Evolutionary conservation across 2,797 vertebrate genomes (phyloP), one percentile per base, ranked within the genome.

Genomic region (Hypotaenidia philippensis): DNA sequence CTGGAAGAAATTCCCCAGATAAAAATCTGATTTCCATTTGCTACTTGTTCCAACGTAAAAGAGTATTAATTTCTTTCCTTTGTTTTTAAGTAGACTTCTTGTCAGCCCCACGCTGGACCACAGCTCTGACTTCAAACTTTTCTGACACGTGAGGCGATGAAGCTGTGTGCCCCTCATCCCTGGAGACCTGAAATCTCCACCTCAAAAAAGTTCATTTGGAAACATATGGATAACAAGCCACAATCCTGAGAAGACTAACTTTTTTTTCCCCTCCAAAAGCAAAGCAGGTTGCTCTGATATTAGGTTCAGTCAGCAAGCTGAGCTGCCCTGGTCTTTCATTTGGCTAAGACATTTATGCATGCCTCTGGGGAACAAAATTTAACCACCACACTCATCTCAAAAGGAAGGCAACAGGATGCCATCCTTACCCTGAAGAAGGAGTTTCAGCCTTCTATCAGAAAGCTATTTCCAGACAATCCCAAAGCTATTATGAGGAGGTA

Each of bases 401-500:
- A 84, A 66, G 89, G 53, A 56, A 79, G 45, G 71, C 75, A 90
- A 90, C 45, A 92, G 78, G 87, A 89, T 56, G 88, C 74, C 72
- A 70, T 55, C 81, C 87, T 81, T 72, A 81, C 52, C 71, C 83
- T 64, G 61, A 63, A 92, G 63, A 68, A 66, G 74, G 50, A 50
- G 44, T 84, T 80, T 87, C 55, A 94, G 50, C 50, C 80, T 65
- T 63, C 89, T 71, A 93, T 84, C 55, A 56, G 69, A 89, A 87
- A 85, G 59, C 69, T 75, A 91, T 89, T 96, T 92, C 44, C 64
- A 93, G 76, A 71, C 69, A 93, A 90, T 21, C 36, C 23, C 49
- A 77, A 82, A 88, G 84, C 52, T 96, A 76, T 89, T 84, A 94
- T 80, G 83, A 93, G 60, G 75, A 87, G 6, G 32, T 13, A 70